Conservation (phyloP, 1,140 invertebrate genomes). For the Drosophila funebris region DNA sequence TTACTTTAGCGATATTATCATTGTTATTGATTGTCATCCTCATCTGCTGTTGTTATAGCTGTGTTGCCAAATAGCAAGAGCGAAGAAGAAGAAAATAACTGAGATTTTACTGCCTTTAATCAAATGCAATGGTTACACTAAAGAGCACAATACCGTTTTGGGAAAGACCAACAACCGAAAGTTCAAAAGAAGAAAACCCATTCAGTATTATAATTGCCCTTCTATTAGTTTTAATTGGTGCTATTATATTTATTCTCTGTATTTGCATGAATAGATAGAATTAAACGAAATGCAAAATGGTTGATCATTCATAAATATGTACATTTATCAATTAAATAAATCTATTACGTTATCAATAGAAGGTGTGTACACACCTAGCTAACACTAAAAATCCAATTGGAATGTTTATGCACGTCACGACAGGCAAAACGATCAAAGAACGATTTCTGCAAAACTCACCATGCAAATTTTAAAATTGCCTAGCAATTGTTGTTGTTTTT, state of each 20-base stretch:
- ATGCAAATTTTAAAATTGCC: slow-evolving; percentile 23
- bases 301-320: too few relatives aligned
- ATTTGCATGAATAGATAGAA: background rate
- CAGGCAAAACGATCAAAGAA: background rate
- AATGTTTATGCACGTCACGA: too few relatives aligned
- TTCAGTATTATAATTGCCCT: background rate
- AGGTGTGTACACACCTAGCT: background rate
- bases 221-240: background rate
- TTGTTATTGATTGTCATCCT: background rate
- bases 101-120: too few relatives aligned
- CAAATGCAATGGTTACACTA: background rate
- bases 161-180: background rate
- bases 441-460: slow-evolving; percentile 25
- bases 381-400: background rate
- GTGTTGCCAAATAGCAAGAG: background rate
- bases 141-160: background rate
- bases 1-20: background rate
- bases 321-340: too few relatives aligned
- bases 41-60: slow-evolving; percentile 15
- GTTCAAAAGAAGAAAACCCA: background rate
- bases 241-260: background rate
- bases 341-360: too few relatives aligned
- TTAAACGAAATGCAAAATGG: too few relatives aligned
- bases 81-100: too few relatives aligned
- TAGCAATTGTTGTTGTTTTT: slow-evolving; percentile 9